phyloP scores from a whole-genome alignment of 2,797 vertebrate species.

The Strix occidentalis region DNA sequence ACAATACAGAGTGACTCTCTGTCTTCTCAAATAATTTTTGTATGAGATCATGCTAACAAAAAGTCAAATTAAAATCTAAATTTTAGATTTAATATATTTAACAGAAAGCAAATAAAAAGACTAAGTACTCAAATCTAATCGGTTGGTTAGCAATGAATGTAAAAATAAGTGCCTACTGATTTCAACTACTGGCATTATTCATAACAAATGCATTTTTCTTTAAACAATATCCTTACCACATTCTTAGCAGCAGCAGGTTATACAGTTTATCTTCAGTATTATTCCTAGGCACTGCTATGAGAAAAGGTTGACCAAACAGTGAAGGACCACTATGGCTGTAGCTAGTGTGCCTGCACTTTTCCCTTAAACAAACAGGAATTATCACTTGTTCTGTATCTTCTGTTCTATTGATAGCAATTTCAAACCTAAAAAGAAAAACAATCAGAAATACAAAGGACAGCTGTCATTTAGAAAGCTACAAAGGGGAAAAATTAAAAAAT shows the following conservation, averaged over 20 bases:
- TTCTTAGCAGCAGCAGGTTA: constrained; percentile 91
- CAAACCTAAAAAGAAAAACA: constrained; percentile 81
- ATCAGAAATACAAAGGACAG: neutral
- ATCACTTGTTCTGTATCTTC: constrained; percentile 95
- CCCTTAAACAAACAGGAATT: constrained; percentile 94
- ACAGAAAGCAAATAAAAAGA: neutral
- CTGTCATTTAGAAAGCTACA: neutral
- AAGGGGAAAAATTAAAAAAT: neutral
- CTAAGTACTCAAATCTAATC: neutral
- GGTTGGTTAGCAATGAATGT: neutral
- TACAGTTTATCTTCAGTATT: constrained; percentile 97
- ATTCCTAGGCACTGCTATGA: constrained; percentile 92
- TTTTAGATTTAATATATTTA: neutral
- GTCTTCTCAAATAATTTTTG: neutral
- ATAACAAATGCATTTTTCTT: neutral
- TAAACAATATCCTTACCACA: constrained; percentile 82
- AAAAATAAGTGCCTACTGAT: neutral
- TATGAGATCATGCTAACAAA: neutral
- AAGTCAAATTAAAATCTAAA: neutral
- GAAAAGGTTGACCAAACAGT: constrained; percentile 94
- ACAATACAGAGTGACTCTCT: neutral
- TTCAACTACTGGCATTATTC: neutral
- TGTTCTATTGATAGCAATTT: constrained; percentile 89
- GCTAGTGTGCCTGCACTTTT: constrained; percentile 94
- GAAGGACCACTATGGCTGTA: constrained; percentile 95